Evolutionary conservation across 1,140 invertebrate genomes (phyloP), one percentile per base, ranked within the genome.

Genomic region (Drosophila pandora): DNA sequence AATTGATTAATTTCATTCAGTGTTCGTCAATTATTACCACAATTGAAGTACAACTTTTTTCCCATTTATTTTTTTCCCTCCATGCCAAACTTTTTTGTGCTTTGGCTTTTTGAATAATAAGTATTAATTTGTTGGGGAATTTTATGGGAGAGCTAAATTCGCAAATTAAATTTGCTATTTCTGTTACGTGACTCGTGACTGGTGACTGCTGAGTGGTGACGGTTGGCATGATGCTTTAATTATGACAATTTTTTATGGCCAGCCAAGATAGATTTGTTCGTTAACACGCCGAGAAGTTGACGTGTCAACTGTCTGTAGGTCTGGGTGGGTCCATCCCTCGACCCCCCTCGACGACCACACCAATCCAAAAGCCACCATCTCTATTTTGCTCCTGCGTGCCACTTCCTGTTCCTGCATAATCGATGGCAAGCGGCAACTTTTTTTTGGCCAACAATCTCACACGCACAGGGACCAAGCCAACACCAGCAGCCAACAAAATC

Each of bases 131-230:
- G 37, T 69, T 58, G 59, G 12, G 45, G 45, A 50, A 50, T 69
- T 74, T 68, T 76, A 82, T 87, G 80, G 34, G 58, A 59, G 67
- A 45, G 68, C 83, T 76, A 79, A 88, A 76, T 43, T 79, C 67
- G 57, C 57, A 79, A 88, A 88, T 88, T 79, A 77, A 88, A 88
- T 88, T 82, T 60, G 50, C 57, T 88, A 79, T 88, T 79, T 88
- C 48, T 70, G 79, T 70, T 88, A 88, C 83, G 83, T 88, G 81
- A 65, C 75, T 78, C 68, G 58, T 72, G 70, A 62, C 55, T 53
- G 59, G 21, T 6, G 12, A 22, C 43, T 10, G 41, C 32, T 88
- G 81, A 63, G 67, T 78, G 63, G 58, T 73, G 70, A 62, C 56
- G 41, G 59, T 32, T 69, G 63, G 50, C 67, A 57, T 70, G 78